A percentile compares a stretch with the other conserved stretches of the same genome.
phyloP scores from a whole-genome alignment of 2,797 vertebrate genomes.

The Gymnothorax javanicus region DNA sequence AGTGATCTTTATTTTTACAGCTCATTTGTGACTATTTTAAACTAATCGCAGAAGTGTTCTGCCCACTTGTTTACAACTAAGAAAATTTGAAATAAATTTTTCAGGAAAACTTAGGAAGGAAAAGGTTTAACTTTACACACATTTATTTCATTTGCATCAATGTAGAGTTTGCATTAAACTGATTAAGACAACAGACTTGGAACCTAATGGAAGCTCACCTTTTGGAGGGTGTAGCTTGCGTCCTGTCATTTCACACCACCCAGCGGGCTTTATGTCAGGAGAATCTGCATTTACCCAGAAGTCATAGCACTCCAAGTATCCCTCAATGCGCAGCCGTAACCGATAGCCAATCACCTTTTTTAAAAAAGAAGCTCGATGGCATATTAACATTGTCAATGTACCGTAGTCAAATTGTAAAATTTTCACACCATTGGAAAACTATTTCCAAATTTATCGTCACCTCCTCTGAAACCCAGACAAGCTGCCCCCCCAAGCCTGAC shows the following conservation, averaged over 20 bases:
- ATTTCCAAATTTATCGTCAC: not conserved
- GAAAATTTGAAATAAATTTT: too few relatives aligned
- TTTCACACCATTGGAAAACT: not conserved
- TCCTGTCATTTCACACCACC: constrained; percentile 81
- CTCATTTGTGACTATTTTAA: too few relatives aligned
- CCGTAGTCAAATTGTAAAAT: not conserved
- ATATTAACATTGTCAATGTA: not conserved
- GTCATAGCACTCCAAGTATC: constrained; percentile 85
- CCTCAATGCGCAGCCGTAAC: constrained; percentile 83
- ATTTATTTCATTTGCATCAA: not conserved
- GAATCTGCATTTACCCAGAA: constrained; percentile 89
- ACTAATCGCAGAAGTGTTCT: too few relatives aligned
- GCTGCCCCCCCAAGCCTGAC: not conserved
- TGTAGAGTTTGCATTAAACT: not conserved
- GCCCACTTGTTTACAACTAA: too few relatives aligned
- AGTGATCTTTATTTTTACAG: too few relatives aligned
- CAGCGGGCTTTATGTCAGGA: constrained; percentile 75
- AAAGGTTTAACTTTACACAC: not conserved
- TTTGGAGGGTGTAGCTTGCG: constrained; percentile 82
- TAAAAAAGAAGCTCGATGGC: not conserved
- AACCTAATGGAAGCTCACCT: constrained; percentile 63
- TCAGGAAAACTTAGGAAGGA: too few relatives aligned
- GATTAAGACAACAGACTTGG: not conserved
- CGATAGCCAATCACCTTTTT: constrained; percentile 84
- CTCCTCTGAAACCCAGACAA: not conserved